Conservation (phyloP, 2,888 invertebrate species). For the Rhyacophila evoluta region DNA sequence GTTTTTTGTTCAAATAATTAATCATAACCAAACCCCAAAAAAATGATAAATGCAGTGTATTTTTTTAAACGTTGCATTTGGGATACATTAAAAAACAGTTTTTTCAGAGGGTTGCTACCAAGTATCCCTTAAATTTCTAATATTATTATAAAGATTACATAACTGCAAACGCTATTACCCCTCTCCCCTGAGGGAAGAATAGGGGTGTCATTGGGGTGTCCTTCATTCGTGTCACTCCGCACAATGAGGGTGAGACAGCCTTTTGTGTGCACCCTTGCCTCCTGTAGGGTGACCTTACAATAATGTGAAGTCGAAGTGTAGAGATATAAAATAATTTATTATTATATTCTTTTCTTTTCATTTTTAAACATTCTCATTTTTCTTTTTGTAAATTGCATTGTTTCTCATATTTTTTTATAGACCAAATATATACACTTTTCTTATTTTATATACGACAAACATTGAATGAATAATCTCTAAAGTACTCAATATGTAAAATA, state of each 20-base stretch:
- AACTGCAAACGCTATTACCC: slow-evolving; percentile 55
- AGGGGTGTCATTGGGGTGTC: slow-evolving; percentile 27
- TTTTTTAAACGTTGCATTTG: slow-evolving; percentile 49
- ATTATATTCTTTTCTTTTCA: too few relatives aligned
- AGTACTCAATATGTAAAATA: too few relatives aligned
- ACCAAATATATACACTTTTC: too few relatives aligned
- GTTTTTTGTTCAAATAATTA: background rate
- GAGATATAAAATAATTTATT: too few relatives aligned
- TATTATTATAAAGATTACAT: slow-evolving; percentile 55
- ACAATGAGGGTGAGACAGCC: slow-evolving; percentile 54
- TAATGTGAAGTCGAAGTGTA: too few relatives aligned
- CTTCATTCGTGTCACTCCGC: slow-evolving; percentile 50
- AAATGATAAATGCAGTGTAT: slow-evolving; percentile 46
- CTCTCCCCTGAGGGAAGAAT: slow-evolving; percentile 34
- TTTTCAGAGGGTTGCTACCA: slow-evolving; percentile 26
- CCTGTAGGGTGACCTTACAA: slow-evolving; percentile 31
- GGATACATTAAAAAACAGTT: slow-evolving; percentile 9
- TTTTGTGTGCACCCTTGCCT: slow-evolving; percentile 47
- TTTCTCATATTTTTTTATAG: too few relatives aligned
- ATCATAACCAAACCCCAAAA: background rate
- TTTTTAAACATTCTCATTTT: too few relatives aligned
- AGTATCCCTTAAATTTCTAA: slow-evolving; percentile 48
- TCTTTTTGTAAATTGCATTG: too few relatives aligned
- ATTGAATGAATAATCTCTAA: too few relatives aligned
- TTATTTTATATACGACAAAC: too few relatives aligned